Percentiles rank a stretch among this genome's conserved stretches.
These are phyloP conservation scores for Chorisops tibialis DNA, from an alignment of 2,888 invertebrate genomes.

Conservation along the genomic window DNA sequence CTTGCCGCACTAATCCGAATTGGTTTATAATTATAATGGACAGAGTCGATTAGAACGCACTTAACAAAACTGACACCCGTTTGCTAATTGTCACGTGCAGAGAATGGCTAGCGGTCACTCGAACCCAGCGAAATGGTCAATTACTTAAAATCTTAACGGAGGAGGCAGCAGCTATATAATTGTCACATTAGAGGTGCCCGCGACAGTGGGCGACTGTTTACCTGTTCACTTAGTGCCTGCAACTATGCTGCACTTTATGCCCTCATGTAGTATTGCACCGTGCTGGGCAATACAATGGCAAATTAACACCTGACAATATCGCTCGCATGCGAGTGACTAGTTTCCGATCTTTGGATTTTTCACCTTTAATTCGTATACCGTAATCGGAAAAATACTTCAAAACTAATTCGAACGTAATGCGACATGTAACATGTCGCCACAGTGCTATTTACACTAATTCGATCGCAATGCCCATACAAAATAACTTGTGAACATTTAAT, in stretches of 20 bases:
- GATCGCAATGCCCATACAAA: slow-evolving; percentile 5
- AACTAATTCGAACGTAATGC: too few species aligned
- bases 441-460: slow-evolving; percentile 4
- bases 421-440: slow-evolving; percentile 5
- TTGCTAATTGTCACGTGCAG: slow-evolving; percentile 8
- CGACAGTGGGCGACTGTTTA: slow-evolving; percentile 21
- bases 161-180: neutral
- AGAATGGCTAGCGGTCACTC: neutral
- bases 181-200: neutral
- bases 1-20: too few species aligned
- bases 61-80: too few species aligned
- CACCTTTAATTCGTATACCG: neutral
- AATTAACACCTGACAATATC: slow-evolving; percentile 1
- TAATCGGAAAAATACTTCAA: neutral
- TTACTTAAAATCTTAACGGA: slow-evolving; percentile 9
- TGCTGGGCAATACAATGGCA: neutral
- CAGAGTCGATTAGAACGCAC: too few species aligned
- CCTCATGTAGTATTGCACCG: neutral
- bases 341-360: slow-evolving; percentile 7
- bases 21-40: too few species aligned
- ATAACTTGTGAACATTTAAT: neutral
- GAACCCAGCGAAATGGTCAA: slow-evolving; percentile 13
- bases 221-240: slow-evolving; percentile 20
- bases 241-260: neutral
- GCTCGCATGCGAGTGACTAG: neutral